Base-by-base conservation (phyloP, 2,797 vertebrate species). In the Gymnodraco acuticeps region DNA sequence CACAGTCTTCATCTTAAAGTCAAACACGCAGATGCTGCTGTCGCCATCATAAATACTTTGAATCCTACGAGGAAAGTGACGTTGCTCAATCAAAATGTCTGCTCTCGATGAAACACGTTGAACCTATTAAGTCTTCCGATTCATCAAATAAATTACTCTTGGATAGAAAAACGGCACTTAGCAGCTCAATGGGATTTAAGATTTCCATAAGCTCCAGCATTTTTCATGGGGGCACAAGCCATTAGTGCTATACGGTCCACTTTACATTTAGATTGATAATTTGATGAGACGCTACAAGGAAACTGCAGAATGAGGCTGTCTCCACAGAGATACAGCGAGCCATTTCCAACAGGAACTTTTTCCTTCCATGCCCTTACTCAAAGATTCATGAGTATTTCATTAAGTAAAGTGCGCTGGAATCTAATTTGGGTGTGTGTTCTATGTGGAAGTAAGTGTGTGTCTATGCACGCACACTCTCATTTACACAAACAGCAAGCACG, bases 341-440 rank as follows among this genome's bases (percentile, higher is more conserved):
- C 78, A 87, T 78, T 84, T 76, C 51, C 15, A 7, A 64, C 75
- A 48, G 63, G 50, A 81, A 75, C 50, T 70, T 74, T 74, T 55
- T 17, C 13, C 8, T 38, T 3, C 5, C 41, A 33, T 54, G 59
- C 38, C 16, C 53, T 64, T 72, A 68, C 67, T 88, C 82, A 81
- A 82, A 87, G 82, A 85, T 78, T 88, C 85, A 93, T 92, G 90
- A 94, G 93, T 94, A 93, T 93, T 92, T 91, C 83, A 93, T 90
- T 41, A 60, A 78, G 78, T 65, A 76, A 78, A 81, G 70, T 70
- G 55, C 6, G 47, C 75, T 75, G 79, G 83, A 91, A 89, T 90
- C 77, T 77, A 81, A 87, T 90, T 90, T 88, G 67, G 53, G 63
- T 76, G 65, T 67, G 84, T 68, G 64, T 51, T 31, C 66, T 27